Conservation (phyloP, 2,888 invertebrate genomes). For the Aphrophora alni region DNA sequence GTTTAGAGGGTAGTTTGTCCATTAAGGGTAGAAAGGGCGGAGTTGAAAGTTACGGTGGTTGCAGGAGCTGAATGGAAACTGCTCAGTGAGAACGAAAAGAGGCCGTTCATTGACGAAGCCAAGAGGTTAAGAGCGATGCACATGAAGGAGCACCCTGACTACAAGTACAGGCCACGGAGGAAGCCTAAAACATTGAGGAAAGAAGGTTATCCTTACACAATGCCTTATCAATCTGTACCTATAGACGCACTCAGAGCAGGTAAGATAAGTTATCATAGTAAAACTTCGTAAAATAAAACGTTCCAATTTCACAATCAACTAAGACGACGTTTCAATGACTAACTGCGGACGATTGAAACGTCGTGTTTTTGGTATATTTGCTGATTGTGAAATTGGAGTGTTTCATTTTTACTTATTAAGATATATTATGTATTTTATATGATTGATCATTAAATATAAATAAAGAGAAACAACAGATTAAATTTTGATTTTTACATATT, state of each 20-base stretch:
- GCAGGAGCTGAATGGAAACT: slow-evolving; percentile 93
- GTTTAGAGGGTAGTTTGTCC: too few species aligned
- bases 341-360: too few species aligned
- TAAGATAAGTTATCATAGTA: slow-evolving; percentile 59
- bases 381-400: too few species aligned
- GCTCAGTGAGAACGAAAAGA: slow-evolving; percentile 82
- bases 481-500: too few species aligned
- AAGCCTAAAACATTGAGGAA: slow-evolving; percentile 86
- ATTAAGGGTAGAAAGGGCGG: background rate
- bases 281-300: background rate
- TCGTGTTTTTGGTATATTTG: too few species aligned
- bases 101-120: slow-evolving; percentile 94
- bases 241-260: slow-evolving; percentile 89
- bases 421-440: too few species aligned
- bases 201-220: slow-evolving; percentile 91
- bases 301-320: background rate
- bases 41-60: slow-evolving; percentile 46
- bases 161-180: slow-evolving; percentile 85
- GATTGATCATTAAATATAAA: too few species aligned
- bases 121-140: slow-evolving; percentile 84
- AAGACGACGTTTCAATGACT: too few species aligned
- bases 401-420: too few species aligned
- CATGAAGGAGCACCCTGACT: slow-evolving; percentile 91
- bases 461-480: too few species aligned
- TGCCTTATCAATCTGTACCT: slow-evolving; percentile 90